Percentiles rank a stretch among this genome's conserved stretches.
These are phyloP conservation scores for Axinella damicornis DNA, from an alignment of 37 sponge, comb jelly and placozoan species.

Conservation along the genomic window DNA sequence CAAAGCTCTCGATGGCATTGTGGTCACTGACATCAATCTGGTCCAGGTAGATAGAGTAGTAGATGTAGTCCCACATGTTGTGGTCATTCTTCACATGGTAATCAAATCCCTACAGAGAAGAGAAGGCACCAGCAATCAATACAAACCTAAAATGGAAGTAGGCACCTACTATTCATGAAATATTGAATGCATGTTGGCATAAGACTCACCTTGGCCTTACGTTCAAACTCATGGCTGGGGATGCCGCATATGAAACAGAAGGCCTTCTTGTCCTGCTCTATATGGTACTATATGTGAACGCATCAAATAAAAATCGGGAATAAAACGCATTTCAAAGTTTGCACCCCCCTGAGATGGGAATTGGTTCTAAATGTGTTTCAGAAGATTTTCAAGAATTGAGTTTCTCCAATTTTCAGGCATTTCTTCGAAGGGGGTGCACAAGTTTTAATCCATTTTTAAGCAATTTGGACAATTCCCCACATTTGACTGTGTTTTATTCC, in stretches of 20 bases:
- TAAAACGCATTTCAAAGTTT: no score
- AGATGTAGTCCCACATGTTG: conserved; percentile 84
- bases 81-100: conserved; percentile 75
- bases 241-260: conserved; percentile 74
- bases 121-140: background rate
- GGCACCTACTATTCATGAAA: no score
- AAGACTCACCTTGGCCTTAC: conserved; percentile 43
- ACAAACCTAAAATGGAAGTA: background rate
- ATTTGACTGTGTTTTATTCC: no score
- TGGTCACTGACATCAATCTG: conserved; percentile 64
- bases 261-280: conserved; percentile 60
- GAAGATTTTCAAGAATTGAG: no score
- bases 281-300: conserved; percentile 56
- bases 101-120: conserved; percentile 55
- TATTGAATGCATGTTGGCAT: no score
- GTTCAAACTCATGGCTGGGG: conserved; percentile 76
- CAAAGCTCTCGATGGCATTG: conserved; percentile 69
- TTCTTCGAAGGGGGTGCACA: no score
- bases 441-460: no score
- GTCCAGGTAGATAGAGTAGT: conserved; percentile 63
- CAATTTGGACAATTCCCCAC: no score
- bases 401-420: no score
- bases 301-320: no score
- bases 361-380: no score
- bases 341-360: no score